Conservation (phyloP, 2,888 invertebrate species). For the Caenorhabditis virilis region DNA sequence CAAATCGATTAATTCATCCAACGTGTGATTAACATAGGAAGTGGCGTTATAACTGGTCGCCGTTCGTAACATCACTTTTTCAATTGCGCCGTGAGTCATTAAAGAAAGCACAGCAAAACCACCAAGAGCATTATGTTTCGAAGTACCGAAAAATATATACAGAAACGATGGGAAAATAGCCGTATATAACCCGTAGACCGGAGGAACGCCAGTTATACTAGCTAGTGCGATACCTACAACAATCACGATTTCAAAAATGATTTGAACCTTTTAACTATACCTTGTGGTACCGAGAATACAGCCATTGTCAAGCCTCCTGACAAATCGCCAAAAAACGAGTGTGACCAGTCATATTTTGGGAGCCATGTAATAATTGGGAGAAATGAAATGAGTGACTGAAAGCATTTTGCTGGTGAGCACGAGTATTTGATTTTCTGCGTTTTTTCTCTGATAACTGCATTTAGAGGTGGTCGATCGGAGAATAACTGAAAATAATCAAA, state of each 20-base stretch:
- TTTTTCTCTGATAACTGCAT: constrained; percentile 35
- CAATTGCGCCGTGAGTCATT: constrained; percentile 65
- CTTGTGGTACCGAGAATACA: constrained; percentile 65
- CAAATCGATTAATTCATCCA: constrained; percentile 28
- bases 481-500: constrained; percentile 28
- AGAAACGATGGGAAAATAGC: constrained; percentile 67
- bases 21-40: constrained; percentile 43
- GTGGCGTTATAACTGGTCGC: constrained; percentile 46
- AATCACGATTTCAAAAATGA: no score
- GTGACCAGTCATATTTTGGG: constrained; percentile 61
- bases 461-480: constrained; percentile 36
- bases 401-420: constrained; percentile 30
- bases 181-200: constrained; percentile 67
- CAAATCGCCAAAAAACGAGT: constrained; percentile 65
- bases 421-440: constrained; percentile 20
- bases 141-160: constrained; percentile 67
- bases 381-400: constrained; percentile 36
- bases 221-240: constrained; percentile 65
- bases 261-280: no score
- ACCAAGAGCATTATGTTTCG: constrained; percentile 65
- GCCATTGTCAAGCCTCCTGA: constrained; percentile 67
- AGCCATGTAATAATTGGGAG: constrained; percentile 52
- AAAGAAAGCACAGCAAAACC: constrained; percentile 66
- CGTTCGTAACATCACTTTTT: constrained; percentile 55
- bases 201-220: constrained; percentile 65